Conservation (phyloP, 2,888 invertebrate genomes). For the Thecophora atra region DNA sequence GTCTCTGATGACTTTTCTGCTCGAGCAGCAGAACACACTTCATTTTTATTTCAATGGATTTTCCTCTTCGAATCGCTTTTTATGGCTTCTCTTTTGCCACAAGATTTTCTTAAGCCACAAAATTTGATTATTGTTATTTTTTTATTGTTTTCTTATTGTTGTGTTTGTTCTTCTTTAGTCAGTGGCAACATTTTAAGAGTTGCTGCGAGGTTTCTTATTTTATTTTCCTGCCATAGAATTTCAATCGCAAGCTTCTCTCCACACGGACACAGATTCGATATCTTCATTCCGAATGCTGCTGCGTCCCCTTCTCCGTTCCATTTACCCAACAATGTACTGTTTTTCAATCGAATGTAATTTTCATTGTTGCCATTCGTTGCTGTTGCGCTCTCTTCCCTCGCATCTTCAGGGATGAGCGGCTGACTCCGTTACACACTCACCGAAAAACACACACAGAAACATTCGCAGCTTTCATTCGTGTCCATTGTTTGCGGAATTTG, state of each 20-base stretch:
- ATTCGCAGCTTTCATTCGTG: not conserved
- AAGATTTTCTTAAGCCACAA: not conserved
- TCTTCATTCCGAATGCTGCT: not conserved
- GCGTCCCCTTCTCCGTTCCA: not conserved
- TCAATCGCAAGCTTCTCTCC: conserved; percentile 13
- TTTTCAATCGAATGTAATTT: conserved; percentile 18
- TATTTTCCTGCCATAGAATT: conserved; percentile 11
- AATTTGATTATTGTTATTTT: not conserved
- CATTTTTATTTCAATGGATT: not conserved
- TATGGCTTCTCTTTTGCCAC: not conserved
- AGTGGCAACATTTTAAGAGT: not conserved
- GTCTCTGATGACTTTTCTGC: not conserved
- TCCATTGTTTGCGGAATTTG: not conserved
- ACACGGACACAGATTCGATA: not conserved
- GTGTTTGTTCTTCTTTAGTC: not conserved
- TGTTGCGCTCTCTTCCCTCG: conserved; percentile 31
- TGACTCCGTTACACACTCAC: not conserved
- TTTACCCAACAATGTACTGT: not conserved
- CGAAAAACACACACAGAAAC: not conserved
- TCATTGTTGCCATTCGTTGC: conserved; percentile 26
- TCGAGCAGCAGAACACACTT: not conserved
- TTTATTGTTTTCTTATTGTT: not conserved
- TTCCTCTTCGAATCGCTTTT: not conserved
- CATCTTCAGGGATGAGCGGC: not conserved
- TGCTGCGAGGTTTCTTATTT: not conserved